phyloP scores from a whole-genome alignment of 2,113 vertebrate genomes.

The Psittacula cyanocephala region DNA sequence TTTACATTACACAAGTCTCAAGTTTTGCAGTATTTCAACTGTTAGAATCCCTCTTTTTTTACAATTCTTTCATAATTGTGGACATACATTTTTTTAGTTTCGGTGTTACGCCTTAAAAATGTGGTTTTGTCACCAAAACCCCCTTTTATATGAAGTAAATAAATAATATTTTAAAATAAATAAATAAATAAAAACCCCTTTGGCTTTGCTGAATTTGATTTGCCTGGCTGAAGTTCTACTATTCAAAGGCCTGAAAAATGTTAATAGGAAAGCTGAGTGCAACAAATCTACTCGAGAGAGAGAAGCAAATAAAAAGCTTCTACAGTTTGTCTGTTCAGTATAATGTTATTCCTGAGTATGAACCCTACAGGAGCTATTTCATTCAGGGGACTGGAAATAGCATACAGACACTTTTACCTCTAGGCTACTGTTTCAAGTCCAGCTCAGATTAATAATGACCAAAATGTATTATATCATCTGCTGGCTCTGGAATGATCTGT shows the following conservation, averaged over 20 bases:
- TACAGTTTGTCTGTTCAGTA: not conserved
- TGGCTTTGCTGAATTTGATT: not conserved
- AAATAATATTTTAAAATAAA: not conserved
- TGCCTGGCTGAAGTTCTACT: not conserved
- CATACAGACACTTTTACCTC: not conserved
- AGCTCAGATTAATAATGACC: not conserved
- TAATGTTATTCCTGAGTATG: not conserved
- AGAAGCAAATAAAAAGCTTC: not conserved
- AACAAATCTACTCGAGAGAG: not conserved
- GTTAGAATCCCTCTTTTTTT: not conserved
- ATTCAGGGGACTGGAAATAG: not conserved
- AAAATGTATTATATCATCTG: not conserved
- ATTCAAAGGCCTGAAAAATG: not conserved
- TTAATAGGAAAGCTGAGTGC: not conserved
- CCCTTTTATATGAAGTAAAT: not conserved
- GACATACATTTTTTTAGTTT: not conserved
- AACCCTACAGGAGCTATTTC: not conserved
- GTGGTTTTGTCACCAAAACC: not conserved
- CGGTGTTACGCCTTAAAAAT: not conserved
- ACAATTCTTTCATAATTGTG: not conserved
- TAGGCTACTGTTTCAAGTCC: not conserved
- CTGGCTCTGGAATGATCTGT: not conserved
- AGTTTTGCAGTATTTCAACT: not conserved
- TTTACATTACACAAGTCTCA: not conserved
- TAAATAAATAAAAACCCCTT: not conserved